Evolutionary conservation across 2,797 vertebrate genomes (phyloP).

Genomic region (Erithacus rubecula): DNA sequence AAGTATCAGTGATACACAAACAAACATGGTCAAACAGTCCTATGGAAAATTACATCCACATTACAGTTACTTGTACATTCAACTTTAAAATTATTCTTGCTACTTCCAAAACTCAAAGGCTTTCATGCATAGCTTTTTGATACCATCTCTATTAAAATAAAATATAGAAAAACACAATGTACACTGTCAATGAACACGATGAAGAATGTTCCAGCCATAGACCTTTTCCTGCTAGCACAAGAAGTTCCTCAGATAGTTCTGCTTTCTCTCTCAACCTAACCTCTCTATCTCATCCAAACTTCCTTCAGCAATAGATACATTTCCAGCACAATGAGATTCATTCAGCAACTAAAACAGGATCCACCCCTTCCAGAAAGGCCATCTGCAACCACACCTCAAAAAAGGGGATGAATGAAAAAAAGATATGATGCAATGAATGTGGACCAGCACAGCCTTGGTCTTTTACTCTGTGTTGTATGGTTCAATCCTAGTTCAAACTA

Average conservation of each 20-base stretch:
- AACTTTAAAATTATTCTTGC: background rate
- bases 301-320: background rate
- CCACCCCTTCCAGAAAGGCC: background rate
- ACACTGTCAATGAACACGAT: background rate
- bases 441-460: background rate
- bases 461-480: background rate
- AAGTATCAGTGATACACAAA: background rate
- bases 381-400: background rate
- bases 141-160: background rate
- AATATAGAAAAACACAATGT: background rate
- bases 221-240: background rate
- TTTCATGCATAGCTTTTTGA: background rate
- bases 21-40: fast-evolving
- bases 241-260: background rate
- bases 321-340: background rate
- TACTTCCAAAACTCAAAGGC: background rate
- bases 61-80: background rate
- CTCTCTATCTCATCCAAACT: background rate
- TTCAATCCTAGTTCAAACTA: background rate
- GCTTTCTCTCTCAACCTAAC: background rate
- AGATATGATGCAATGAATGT: background rate
- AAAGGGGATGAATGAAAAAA: background rate
- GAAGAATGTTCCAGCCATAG: background rate
- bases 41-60: background rate
- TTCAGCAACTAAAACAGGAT: background rate